Base-by-base conservation (phyloP, 2,888 invertebrate species). In the Prosopocoilus inquinatus region DNA sequence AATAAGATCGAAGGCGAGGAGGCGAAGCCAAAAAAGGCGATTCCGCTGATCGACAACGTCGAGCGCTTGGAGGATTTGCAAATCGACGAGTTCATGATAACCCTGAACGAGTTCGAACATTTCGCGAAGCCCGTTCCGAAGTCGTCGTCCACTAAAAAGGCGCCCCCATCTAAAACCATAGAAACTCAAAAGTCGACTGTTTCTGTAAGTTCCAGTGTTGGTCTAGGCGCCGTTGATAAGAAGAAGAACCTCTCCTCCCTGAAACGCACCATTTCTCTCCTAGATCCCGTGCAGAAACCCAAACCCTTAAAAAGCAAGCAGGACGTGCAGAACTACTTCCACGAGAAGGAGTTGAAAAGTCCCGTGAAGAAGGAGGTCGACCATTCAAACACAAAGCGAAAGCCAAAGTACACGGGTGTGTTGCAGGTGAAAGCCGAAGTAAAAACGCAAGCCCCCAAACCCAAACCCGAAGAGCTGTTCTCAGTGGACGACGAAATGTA, bases 141-240 rank as follows among this genome's bases (percentile, higher is more conserved):
- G 12, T 32, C 38, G 13, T 16, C 34, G 9, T 50, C 43, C 41
- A 13, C 48, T 12, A 50, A 50, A 2, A 53, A 44, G 38, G 33
- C 47, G 7, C 51, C 53, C 32, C 12, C 12, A n/a, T 28, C 20
- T 1, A 53, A 50, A 47, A 54, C 38, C 33, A 44, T 39, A 44
- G 55, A 60, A 54, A 44, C 35, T 76, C 78, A 71, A 76, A 81
- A 65, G 78, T 78, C 49, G 78, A 79, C 81, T 16, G 77, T 78
- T 72, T 81, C 81, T 80, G 78, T 81, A 70, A 78, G 78, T 82
- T 82, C 81, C 80, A 81, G 82, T 79, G 79, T 75, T 76, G 62
- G 61, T 7, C 39, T 45, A 15, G 45, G 15, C 13, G 38, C 47
- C 13, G 50, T 33, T 28, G 38, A 52, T 9, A 67, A 67, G 48